Percentiles rank a stretch among this genome's conserved stretches.
These are phyloP conservation scores for Keiferia lycopersicella DNA, from an alignment of 2,888 invertebrate species.

Conservation along the genomic window DNA sequence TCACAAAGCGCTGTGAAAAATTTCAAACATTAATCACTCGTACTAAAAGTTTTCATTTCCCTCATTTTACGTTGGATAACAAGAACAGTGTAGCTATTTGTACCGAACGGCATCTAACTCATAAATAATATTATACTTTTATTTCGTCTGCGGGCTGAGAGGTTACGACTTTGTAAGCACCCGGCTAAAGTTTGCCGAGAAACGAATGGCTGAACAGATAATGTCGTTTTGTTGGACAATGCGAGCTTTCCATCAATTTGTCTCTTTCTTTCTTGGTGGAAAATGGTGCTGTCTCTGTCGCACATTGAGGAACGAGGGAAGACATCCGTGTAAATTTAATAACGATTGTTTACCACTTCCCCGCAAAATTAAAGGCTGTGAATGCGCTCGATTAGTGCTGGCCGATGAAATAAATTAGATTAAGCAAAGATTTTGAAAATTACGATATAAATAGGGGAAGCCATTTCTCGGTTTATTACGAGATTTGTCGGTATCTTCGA, in stretches of 20 bases:
- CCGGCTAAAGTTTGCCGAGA: slow-evolving; percentile 54
- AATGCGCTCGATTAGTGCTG: slow-evolving; percentile 62
- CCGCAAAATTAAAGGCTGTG: slow-evolving; percentile 66
- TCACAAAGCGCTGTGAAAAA: slow-evolving; percentile 89
- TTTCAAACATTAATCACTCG: slow-evolving; percentile 13
- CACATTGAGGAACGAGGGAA: slow-evolving; percentile 58
- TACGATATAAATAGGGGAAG: background rate
- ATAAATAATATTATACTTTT: slow-evolving; percentile 55
- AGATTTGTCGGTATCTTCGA: background rate
- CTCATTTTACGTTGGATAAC: slow-evolving; percentile 18
- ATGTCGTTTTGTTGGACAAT: slow-evolving; percentile 64
- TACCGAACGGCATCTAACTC: slow-evolving; percentile 33
- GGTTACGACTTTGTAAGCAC: slow-evolving; percentile 58
- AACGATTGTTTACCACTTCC: slow-evolving; percentile 76
- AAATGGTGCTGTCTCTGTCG: slow-evolving; percentile 59
- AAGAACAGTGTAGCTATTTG: slow-evolving; percentile 19
- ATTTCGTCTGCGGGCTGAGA: slow-evolving; percentile 50
- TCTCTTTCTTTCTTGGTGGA: slow-evolving; percentile 53
- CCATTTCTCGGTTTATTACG: background rate
- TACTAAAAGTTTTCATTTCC: background rate
- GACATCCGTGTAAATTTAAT: slow-evolving; percentile 77
- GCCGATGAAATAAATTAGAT: slow-evolving; percentile 40
- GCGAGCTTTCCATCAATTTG: slow-evolving; percentile 52
- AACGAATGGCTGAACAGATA: slow-evolving; percentile 64
- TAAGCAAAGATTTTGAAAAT: slow-evolving; percentile 21